A percentile compares a stretch with the other conserved stretches of the same genome.
Evolutionary conservation across 2,797 vertebrate genomes (phyloP).

Genomic region (Halcyon smyrnensis): DNA sequence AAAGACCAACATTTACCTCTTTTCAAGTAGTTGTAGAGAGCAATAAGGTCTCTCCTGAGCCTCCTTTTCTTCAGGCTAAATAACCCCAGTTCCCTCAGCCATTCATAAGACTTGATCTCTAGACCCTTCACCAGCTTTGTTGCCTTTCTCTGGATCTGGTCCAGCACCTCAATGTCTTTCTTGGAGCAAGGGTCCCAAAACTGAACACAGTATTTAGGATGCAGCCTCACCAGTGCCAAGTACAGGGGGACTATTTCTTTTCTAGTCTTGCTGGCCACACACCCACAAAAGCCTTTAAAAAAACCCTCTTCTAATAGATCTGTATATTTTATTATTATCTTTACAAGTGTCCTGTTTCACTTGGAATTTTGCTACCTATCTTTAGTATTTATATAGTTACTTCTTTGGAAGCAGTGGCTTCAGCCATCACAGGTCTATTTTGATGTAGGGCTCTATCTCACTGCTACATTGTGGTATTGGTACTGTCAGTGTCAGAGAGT

Average conservation of each 20-base stretch:
- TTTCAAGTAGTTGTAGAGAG: not conserved
- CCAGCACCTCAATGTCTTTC: not conserved
- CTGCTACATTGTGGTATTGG: not conserved
- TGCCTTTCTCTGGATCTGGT: not conserved
- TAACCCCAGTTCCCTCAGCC: accelerated
- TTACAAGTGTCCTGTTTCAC: not conserved
- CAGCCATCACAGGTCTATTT: not conserved
- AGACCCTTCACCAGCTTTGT: not conserved
- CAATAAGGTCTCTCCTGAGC: not conserved
- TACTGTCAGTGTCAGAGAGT: not conserved
- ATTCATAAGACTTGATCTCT: not conserved
- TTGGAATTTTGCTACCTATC: not conserved
- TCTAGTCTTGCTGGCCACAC: not conserved
- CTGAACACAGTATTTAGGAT: not conserved
- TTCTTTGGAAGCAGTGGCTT: not conserved
- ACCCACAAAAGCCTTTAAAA: accelerated
- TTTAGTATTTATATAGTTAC: not conserved
- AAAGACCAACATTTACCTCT: not conserved
- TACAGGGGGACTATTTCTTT: accelerated
- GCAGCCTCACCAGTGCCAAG: not conserved
- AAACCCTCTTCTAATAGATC: not conserved
- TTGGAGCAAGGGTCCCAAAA: not conserved
- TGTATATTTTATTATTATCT: not conserved
- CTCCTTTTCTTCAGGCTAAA: not conserved
- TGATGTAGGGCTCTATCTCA: not conserved